Evolutionary conservation across 2,113 vertebrate genomes (phyloP), one percentile per base, ranked within the genome.

Genomic region (Elachura formosa): DNA sequence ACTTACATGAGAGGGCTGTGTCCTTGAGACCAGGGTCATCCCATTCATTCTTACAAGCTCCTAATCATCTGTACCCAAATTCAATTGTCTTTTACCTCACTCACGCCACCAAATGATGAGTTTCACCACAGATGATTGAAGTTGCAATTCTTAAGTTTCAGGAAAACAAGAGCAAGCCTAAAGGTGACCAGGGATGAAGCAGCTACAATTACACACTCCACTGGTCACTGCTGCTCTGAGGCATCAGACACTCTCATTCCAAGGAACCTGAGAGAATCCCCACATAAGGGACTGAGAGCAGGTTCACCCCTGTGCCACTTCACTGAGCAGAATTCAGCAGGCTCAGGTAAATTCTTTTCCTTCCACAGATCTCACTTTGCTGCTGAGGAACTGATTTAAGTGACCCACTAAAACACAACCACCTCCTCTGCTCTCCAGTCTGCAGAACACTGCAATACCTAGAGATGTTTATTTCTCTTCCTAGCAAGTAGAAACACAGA

Each of bases 401-500:
- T 31, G 46, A 87, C 38, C 11, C 49, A 94, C 67, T 79, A 48
- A 62, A 88, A 54, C 63, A 73, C 74, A 91, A 51, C 22, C 81
- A 89, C 84, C 77, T 89, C 58, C 56, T 87, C 66, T 46, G 64
- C 58, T 41, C 36, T 59, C 55, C 77, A 79, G 74, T 66, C 34
- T 75, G 68, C 28, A 2, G 79, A 80, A 76, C 3, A 3, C 6
- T 11, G 45, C 52, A 64, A 52, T 51, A 49, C 43, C 43, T 82
- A 62, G 68, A 85, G 62, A 92, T 66, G 34, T 80, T 89, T 87
- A 69, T 66, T 92, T 91, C 76, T 88, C 43, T 61, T 83, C 67
- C 78, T 74, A 92, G 40, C 55, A 78, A 89, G 40, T 26, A 54
- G 63, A 88, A 95, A 75, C 25, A 75, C 77, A 86, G 89, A 97